phyloP scores from a whole-genome alignment of 2,113 vertebrate genomes.

The Coracopsis vasa region DNA sequence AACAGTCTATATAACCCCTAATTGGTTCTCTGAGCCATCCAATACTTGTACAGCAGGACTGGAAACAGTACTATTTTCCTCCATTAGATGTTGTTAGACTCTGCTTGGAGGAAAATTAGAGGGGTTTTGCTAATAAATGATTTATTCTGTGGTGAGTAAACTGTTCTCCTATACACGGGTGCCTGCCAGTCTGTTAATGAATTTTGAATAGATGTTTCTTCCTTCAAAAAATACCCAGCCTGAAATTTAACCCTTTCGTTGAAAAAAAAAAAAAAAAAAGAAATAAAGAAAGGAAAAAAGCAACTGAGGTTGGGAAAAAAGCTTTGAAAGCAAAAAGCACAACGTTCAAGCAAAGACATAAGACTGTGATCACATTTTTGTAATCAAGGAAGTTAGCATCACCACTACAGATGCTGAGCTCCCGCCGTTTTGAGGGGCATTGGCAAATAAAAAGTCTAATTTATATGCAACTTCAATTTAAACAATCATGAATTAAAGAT shows the following conservation, averaged over 20 bases:
- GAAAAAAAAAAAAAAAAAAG: neutral
- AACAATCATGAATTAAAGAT: conserved; percentile 63
- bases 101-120: conserved; percentile 1
- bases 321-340: neutral
- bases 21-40: neutral
- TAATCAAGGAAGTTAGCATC: neutral
- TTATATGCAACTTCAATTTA: conserved; percentile 56
- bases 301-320: neutral
- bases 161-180: neutral
- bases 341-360: neutral
- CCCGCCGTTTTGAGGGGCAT: neutral
- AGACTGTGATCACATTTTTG: neutral
- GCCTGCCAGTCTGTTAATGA: neutral
- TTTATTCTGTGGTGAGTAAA: neutral
- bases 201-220: neutral
- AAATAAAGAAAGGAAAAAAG: neutral
- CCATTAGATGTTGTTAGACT: neutral
- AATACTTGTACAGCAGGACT: neutral
- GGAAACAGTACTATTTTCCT: neutral
- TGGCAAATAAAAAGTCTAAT: conserved; percentile 29
- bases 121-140: neutral
- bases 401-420: neutral
- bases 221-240: neutral
- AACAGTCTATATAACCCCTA: neutral
- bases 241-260: neutral